Base-by-base conservation (phyloP, 2,797 vertebrate genomes). In the Molothrus aeneus region DNA sequence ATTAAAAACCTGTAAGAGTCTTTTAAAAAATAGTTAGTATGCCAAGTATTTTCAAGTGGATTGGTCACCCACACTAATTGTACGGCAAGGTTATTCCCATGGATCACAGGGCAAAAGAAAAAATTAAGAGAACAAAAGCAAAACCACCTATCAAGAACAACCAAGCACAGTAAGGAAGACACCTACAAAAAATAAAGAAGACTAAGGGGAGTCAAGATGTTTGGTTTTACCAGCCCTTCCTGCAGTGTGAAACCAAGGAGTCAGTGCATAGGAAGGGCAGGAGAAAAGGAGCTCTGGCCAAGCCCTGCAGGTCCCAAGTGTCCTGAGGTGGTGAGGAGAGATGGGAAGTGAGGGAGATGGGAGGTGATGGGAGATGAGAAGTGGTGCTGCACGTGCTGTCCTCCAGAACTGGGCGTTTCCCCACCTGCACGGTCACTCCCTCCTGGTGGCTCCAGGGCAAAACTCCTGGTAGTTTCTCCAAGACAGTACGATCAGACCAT, bases 391-490 rank as follows among this genome's bases (percentile, higher is more conserved):
- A 11, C 0, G 7, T 9, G 61, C 40, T 64, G 32, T 47, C 19
- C n/a, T 6, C 6, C 2, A 19, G 9, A 43, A 10, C 11, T 21
- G 11, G 17, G 4, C 7, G 1, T 26, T 68, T 60, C 13, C 45
- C 17, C 10, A 7, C 8, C 38, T 40, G 24, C 19, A 5, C 0
- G 15, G 7, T 32, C 10, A 13, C 3, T 89, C 29, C 40, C 24
- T 64, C 19, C 72, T 63, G 25, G 7, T 17, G n/a, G 8, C 50
- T 73, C n/a, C 59, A 56, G 54, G 65, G 26, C 47, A 73, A 2
- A 57, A 54, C 19, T 84, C 54, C 63, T 56, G 51, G 4, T 24
- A n/a, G 32, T 18, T 77, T 73, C 34, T 80, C 19, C 72, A 8
- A 4, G n/a, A 13, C 17, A 32, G 6, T 3, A 4, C 34, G 60